These are phyloP conservation scores for Anarsia innoxiella DNA, from an alignment of 2,888 invertebrate genomes.

Conservation along the genomic window DNA sequence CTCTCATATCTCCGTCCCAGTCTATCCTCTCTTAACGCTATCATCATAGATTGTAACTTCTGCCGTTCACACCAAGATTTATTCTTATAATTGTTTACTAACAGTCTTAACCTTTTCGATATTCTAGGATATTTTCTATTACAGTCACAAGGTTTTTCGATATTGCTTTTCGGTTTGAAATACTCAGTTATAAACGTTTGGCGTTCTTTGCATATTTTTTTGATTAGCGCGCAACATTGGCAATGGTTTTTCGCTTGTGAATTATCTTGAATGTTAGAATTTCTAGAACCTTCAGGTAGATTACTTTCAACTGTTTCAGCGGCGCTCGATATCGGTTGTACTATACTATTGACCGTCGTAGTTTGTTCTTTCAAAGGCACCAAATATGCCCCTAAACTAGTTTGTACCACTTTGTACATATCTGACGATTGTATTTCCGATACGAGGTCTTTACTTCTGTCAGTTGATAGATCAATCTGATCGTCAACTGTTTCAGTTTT, in stretches of 20 bases:
- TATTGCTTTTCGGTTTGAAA: conserved; percentile 28
- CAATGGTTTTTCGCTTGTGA: conserved; percentile 34
- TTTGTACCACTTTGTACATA: conserved; percentile 35
- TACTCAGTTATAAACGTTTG: conserved; percentile 50
- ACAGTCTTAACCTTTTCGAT: conserved; percentile 42
- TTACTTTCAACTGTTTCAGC: conserved; percentile 10
- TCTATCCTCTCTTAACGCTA: conserved; percentile 13
- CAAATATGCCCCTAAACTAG: conserved; percentile 32
- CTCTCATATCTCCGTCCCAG: neutral
- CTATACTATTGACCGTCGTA: conserved; percentile 24
- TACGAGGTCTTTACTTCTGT: conserved; percentile 16
- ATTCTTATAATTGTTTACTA: conserved; percentile 37
- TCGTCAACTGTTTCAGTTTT: too few species aligned
- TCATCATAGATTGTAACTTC: conserved; percentile 28
- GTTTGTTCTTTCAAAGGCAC: conserved; percentile 31
- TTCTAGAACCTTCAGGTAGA: conserved; percentile 3
- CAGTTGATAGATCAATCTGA: too few species aligned
- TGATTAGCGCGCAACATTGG: conserved; percentile 43
- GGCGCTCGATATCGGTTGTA: conserved; percentile 22
- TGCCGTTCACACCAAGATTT: conserved; percentile 25
- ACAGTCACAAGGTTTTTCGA: conserved; percentile 35
- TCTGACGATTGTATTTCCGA: conserved; percentile 19
- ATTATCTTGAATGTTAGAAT: conserved; percentile 11
- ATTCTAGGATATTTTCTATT: conserved; percentile 35
- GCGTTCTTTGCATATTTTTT: conserved; percentile 34